Conservation (phyloP, 2,888 invertebrate genomes). For the Macrophya alboannulata region DNA sequence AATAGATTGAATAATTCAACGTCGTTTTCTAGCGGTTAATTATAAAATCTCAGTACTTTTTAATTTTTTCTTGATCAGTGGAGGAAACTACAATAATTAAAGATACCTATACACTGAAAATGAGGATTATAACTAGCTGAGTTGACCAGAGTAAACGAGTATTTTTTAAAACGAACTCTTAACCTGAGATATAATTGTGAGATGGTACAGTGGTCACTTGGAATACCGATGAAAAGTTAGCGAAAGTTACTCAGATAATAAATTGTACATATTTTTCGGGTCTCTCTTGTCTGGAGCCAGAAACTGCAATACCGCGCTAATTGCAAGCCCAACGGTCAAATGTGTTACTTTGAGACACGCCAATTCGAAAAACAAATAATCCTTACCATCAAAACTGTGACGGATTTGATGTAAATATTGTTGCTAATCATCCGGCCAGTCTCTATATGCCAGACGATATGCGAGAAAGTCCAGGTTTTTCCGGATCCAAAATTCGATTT, state of each 20-base stretch:
- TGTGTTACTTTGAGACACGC: not conserved
- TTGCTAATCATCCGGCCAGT: not conserved
- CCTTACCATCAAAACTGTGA: not conserved
- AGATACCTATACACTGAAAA: not conserved
- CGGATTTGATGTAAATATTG: not conserved
- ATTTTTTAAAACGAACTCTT: not conserved
- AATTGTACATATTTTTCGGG: constrained; percentile 8
- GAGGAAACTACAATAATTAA: not conserved
- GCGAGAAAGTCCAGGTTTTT: not conserved
- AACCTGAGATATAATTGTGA: not conserved
- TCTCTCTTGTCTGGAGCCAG: not conserved
- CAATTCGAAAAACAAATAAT: not conserved
- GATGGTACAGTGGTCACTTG: not conserved
- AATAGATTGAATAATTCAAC: not conserved
- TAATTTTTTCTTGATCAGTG: not conserved
- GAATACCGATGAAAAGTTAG: not conserved
- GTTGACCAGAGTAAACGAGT: not conserved
- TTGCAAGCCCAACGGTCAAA: not conserved
- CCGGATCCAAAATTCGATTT: not conserved
- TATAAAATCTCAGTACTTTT: not conserved
- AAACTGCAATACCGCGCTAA: constrained; percentile 9
- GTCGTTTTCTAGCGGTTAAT: not conserved
- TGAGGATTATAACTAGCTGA: not conserved
- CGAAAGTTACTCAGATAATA: not conserved
- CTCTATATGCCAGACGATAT: not conserved